Evolutionary conservation across 2,888 invertebrate species (phyloP), one percentile per base, ranked within the genome.

Genomic region (Camptogramma bilineatum): DNA sequence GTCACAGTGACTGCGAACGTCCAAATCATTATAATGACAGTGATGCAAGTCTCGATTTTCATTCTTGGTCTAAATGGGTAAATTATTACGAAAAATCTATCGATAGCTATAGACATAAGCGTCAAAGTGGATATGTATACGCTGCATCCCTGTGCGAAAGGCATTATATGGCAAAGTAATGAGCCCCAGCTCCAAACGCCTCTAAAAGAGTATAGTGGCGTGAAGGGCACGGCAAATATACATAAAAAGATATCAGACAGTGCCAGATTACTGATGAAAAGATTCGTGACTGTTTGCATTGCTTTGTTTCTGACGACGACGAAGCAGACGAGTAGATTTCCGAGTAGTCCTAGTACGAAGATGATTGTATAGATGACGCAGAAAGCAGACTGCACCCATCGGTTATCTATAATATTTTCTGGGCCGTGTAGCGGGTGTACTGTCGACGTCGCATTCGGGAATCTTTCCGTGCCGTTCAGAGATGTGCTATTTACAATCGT

Each of bases 81-180:
- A 70, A 99, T 97, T 75, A 99, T 99, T 68, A 99, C 99, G 87
- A 99, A 97, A 90, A 98, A 99, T 61, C 99, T 95, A 92, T 99
- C 99, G 67, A 99, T 96, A 55, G 99, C 99, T 77, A 99, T 99
- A 72, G 99, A 98, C 75, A 98, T 99, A 70, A 99, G 94, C 4
- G 99, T 99, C 77, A 99, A 94, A 0, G 99, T 99, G 68, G 98
- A 98, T 82, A 99, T 98, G 94, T 99, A 99, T 73, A 99, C 98
- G 84, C 98, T 98, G 79, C 98, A 97, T 59, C 98, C 99, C 88
- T 98, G 98, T 63, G 98, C 97, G 88, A 97, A 98, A 59, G 99
- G 97, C 68, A 99, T 97, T 77, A 99, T 93, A 86, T 99, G 98
- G 83, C 99, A 99, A 68, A 99, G 94, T 0, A 96, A 94, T 21